phyloP scores from a whole-genome alignment of 2,888 invertebrate genomes.

The Alloplasta piceator region DNA sequence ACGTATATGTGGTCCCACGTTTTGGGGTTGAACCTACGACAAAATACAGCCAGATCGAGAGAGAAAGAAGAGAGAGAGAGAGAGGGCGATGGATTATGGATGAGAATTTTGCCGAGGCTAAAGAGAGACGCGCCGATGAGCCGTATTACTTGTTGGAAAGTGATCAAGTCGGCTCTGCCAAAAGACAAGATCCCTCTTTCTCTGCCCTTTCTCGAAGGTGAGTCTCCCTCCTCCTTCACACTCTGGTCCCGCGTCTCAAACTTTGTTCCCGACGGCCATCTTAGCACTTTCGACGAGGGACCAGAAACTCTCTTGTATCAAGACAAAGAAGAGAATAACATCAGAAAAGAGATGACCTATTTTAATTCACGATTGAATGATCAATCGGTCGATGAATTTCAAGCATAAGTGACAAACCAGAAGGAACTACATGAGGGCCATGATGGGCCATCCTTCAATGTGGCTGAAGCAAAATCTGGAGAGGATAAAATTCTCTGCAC shows the following conservation, averaged over 20 bases:
- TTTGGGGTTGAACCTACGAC: conserved; percentile 42
- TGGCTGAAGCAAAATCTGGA: not conserved
- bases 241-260: conserved; percentile 22
- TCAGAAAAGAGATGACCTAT: not conserved
- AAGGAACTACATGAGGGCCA: too few relatives aligned
- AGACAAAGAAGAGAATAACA: conserved; percentile 3
- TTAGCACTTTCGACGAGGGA: conserved; percentile 37
- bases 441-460: not conserved
- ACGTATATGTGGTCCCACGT: conserved; percentile 19
- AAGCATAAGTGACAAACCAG: not conserved
- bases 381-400: conserved; percentile 2
- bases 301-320: conserved; percentile 15
- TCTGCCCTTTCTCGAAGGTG: conserved; percentile 32
- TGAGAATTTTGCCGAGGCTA: conserved; percentile 49
- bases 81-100: conserved; percentile 61
- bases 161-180: conserved; percentile 57
- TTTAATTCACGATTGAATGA: not conserved
- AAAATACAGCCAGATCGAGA: conserved; percentile 43
- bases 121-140: conserved; percentile 44
- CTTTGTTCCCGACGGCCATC: conserved; percentile 52
- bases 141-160: conserved; percentile 64
- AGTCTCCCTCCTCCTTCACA: conserved; percentile 32
- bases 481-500: conserved; percentile 25
- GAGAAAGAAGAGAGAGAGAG: conserved; percentile 15
- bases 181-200: conserved; percentile 34